Evolutionary conservation across 2,888 invertebrate species (phyloP).

Genomic region (Meliscaeva auricollis): DNA sequence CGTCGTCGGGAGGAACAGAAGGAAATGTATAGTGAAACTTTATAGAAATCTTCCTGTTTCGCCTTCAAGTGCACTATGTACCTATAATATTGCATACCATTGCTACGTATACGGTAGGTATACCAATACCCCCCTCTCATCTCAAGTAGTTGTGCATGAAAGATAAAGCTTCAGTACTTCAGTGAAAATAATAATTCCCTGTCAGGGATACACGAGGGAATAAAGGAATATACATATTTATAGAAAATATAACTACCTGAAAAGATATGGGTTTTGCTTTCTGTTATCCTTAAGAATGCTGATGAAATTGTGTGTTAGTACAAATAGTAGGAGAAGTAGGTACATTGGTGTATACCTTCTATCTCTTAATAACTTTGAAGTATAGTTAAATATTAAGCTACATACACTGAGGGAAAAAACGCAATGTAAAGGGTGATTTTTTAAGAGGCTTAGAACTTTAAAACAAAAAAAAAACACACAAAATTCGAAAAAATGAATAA

Average conservation of each 20-base stretch:
- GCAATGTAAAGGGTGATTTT: too few species aligned
- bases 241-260: background rate
- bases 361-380: too few species aligned
- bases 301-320: slow-evolving; percentile 5
- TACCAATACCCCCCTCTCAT: background rate
- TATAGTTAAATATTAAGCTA: too few species aligned
- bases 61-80: slow-evolving; percentile 51
- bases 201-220: slow-evolving; percentile 28
- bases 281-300: background rate
- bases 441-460: too few species aligned
- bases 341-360: too few species aligned
- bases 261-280: background rate
- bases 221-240: slow-evolving; percentile 23
- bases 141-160: slow-evolving; percentile 50
- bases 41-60: slow-evolving; percentile 11
- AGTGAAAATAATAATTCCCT: slow-evolving; percentile 63
- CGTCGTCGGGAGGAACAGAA: slow-evolving; percentile 9
- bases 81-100: slow-evolving; percentile 17
- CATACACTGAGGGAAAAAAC: too few species aligned
- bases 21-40: background rate
- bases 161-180: slow-evolving; percentile 49
- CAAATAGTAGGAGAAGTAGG: background rate
- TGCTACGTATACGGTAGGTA: too few species aligned
- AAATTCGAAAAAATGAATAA: too few species aligned
- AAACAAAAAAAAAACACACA: too few species aligned